These are phyloP conservation scores for Kobus ellipsiprymnus DNA, from an alignment of 2,113 vertebrate species.

Conservation along the genomic window DNA sequence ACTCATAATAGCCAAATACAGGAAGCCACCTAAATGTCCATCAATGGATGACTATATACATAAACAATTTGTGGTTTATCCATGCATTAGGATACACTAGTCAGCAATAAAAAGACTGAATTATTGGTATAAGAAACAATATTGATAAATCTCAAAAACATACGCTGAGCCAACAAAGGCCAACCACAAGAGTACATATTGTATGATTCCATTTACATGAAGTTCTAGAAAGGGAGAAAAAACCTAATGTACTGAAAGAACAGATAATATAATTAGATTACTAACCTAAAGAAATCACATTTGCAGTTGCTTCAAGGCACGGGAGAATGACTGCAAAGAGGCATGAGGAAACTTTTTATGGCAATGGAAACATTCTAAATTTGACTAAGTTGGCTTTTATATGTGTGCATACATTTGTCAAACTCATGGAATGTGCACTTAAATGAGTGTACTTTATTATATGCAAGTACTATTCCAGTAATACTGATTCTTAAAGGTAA, in stretches of 20 bases:
- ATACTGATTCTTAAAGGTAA: neutral
- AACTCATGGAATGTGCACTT: neutral
- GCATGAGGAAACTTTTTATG: neutral
- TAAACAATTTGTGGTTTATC: neutral
- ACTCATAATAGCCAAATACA: too few species aligned
- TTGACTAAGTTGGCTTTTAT: neutral
- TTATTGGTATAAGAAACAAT: neutral
- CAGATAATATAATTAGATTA: neutral
- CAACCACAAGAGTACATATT: neutral
- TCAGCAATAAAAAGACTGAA: neutral
- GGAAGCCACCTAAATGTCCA: neutral
- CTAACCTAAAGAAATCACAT: neutral
- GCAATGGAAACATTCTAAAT: neutral
- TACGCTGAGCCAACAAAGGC: neutral
- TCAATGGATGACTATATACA: neutral
- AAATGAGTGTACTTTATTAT: neutral
- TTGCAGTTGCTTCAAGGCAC: neutral
- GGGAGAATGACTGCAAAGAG: neutral
- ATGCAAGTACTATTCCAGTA: neutral
- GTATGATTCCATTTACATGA: too few species aligned
- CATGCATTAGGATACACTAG: neutral
- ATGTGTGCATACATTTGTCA: neutral
- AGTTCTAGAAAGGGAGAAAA: rapidly evolving
- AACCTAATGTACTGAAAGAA: neutral
- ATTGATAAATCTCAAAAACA: neutral